A percentile compares a stretch with the other conserved stretches of the same genome.
These are phyloP conservation scores for Aphaenogaster ashmeadi DNA, from an alignment of 1,140 invertebrate species.

Conservation along the genomic window DNA sequence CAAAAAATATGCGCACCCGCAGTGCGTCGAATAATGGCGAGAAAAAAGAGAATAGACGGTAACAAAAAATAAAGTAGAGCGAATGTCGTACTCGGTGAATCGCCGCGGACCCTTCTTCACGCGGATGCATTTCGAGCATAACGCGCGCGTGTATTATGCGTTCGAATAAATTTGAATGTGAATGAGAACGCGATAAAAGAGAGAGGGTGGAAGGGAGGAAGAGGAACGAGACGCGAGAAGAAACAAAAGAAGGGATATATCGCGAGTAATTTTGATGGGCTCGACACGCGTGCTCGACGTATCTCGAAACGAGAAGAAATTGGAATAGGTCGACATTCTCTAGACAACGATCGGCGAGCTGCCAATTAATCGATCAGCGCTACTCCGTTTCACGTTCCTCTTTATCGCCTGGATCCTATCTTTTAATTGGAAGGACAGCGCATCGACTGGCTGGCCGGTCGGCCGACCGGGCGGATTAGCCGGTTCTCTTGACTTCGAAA, in stretches of 20 bases:
- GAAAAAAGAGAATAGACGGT: constrained; percentile 22
- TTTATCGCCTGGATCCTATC: constrained; percentile 61
- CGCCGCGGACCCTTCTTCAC: constrained; percentile 68
- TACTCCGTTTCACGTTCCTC: constrained; percentile 3
- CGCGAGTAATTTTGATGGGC: constrained; percentile 28
- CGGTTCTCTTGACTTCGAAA: constrained; percentile 67
- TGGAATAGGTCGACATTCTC: constrained; percentile 62
- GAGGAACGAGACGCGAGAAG: not conserved
- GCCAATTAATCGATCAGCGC: constrained; percentile 69
- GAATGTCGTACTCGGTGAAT: constrained; percentile 74
- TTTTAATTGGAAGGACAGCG: constrained; percentile 73
- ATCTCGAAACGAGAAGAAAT: constrained; percentile 43
- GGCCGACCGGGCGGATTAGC: constrained; percentile 66
- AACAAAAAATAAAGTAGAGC: constrained; percentile 71
- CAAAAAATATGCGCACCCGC: constrained; percentile 72
- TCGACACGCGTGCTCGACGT: constrained; percentile 18
- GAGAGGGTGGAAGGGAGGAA: not conserved
- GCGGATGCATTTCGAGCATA: constrained; percentile 74
- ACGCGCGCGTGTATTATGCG: constrained; percentile 73
- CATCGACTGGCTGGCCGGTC: not conserved
- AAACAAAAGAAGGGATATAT: constrained; percentile 1
- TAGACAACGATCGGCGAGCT: constrained; percentile 51
- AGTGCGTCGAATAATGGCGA: constrained; percentile 77
- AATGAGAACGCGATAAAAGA: constrained; percentile 71
- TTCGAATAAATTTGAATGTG: constrained; percentile 79